Evolutionary conservation across 2,113 vertebrate species (phyloP).

Genomic region (Tylochromis polylepis): DNA sequence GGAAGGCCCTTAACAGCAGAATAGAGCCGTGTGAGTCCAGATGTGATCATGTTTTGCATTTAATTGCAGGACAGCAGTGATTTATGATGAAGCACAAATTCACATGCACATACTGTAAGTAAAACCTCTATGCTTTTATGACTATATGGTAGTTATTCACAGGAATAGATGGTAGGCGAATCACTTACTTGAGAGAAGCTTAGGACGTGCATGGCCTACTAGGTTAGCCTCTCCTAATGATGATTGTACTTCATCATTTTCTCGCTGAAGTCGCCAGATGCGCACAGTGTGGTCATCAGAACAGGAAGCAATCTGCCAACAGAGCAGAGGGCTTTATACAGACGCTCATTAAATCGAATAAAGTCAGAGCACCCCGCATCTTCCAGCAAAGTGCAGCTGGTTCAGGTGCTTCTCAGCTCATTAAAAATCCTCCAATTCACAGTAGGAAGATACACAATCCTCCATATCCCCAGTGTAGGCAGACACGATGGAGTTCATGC

Average conservation of each 20-base stretch:
- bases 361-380: not conserved
- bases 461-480: not conserved
- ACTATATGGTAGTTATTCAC: conserved; percentile 41
- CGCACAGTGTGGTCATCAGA: conserved; percentile 94
- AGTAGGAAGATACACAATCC: not conserved
- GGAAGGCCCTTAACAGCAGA: conserved; percentile 21
- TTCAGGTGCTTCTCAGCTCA: not conserved
- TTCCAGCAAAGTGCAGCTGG: not conserved
- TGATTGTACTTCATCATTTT: conserved; percentile 57
- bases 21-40: not conserved
- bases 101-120: not conserved
- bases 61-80: not conserved
- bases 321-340: conserved; percentile 6
- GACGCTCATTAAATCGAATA: not conserved
- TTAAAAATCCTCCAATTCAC: not conserved
- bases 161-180: not conserved
- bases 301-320: conserved; percentile 87
- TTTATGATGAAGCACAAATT: not conserved
- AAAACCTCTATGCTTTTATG: not conserved
- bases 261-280: conserved; percentile 84
- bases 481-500: not conserved
- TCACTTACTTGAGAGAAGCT: conserved; percentile 40
- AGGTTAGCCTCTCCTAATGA: conserved; percentile 60
- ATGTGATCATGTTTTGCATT: not conserved
- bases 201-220: conserved; percentile 83